These are phyloP conservation scores for Tamias sibiricus DNA, from an alignment of 2,113 vertebrate genomes.

Conservation along the genomic window DNA sequence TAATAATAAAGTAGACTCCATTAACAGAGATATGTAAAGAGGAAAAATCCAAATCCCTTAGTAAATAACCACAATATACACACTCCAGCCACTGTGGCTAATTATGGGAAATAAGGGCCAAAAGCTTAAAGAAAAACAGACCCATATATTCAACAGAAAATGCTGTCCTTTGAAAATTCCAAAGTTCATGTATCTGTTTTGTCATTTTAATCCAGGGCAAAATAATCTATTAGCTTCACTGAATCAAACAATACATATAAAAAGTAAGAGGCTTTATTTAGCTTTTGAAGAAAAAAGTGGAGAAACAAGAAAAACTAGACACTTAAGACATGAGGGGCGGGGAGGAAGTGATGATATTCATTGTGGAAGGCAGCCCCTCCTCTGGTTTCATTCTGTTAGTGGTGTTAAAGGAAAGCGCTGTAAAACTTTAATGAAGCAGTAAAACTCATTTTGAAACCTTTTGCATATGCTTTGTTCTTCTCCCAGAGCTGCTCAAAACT, in stretches of 20 bases:
- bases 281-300: conserved; percentile 35
- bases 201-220: background rate
- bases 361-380: conserved; percentile 40
- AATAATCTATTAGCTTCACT: background rate
- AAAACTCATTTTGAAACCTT: conserved; percentile 74
- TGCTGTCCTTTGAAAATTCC: conserved; percentile 45
- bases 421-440: conserved; percentile 74
- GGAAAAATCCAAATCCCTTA: conserved; percentile 26
- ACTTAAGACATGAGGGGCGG: background rate
- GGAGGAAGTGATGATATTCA: conserved; percentile 23
- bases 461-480: conserved; percentile 65
- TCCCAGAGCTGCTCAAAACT: conserved; percentile 37
- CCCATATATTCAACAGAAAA: conserved; percentile 31
- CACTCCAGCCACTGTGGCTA: conserved; percentile 1
- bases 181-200: conserved; percentile 39
- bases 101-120: conserved; percentile 7
- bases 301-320: background rate
- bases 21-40: conserved; percentile 6
- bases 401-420: conserved; percentile 60
- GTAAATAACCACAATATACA: conserved; percentile 36
- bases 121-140: conserved; percentile 38
- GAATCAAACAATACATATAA: background rate
- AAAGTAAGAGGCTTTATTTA: background rate
- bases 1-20: background rate
- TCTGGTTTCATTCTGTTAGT: conserved; percentile 61